phyloP scores from a whole-genome alignment of 2,888 invertebrate genomes.

The Hypomecis atomaria region DNA sequence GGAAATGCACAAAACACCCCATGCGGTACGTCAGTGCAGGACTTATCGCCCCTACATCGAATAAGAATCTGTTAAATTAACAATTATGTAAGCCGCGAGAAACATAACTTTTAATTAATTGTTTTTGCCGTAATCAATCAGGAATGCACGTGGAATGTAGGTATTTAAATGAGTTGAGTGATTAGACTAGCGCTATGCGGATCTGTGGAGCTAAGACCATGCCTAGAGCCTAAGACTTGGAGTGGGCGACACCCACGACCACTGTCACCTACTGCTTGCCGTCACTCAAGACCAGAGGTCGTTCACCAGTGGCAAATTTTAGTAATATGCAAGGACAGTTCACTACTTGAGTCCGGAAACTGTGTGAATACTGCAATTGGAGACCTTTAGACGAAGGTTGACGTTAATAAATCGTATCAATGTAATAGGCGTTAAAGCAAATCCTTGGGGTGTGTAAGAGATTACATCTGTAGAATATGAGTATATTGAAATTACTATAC shows the following conservation, averaged over 20 bases:
- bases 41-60: no score
- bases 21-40: no score
- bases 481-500: no score
- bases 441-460: no score
- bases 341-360: no score
- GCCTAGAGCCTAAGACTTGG: conserved; percentile 36
- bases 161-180: conserved; percentile 31
- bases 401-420: no score
- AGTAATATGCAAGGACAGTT: not conserved
- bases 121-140: conserved; percentile 22
- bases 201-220: conserved; percentile 36
- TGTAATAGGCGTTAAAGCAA: no score
- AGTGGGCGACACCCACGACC: conserved; percentile 40
- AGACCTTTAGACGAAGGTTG: no score
- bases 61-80: not conserved
- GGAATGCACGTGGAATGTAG: conserved; percentile 30
- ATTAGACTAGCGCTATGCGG: conserved; percentile 39
- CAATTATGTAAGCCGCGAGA: not conserved
- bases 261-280: conserved; percentile 23
- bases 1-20: no score
- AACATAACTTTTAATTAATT: conserved; percentile 12
- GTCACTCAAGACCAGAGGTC: conserved; percentile 34
- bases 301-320: conserved; percentile 20
- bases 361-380: no score
- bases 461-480: no score